phyloP scores from a whole-genome alignment of 2,113 vertebrate species.

The Psittacula cyanocephala region DNA sequence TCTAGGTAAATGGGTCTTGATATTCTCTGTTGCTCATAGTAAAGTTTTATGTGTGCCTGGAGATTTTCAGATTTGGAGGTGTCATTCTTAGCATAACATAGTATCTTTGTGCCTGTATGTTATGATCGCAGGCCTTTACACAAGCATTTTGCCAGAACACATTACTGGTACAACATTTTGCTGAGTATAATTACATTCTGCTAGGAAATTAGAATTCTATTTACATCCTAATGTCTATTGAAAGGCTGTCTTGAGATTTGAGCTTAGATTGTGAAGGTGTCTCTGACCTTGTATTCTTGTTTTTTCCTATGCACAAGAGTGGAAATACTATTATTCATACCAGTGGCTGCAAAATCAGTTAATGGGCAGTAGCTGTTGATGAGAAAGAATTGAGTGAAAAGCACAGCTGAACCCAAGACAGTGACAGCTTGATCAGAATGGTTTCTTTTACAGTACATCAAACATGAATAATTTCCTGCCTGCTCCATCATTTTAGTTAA shows the following conservation, averaged over 20 bases:
- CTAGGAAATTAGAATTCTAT: not conserved
- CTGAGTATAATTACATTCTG: slow-evolving; percentile 21
- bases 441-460: slow-evolving; percentile 20
- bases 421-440: not conserved
- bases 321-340: not conserved
- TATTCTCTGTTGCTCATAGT: not conserved
- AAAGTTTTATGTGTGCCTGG: not conserved
- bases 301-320: not conserved
- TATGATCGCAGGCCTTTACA: not conserved
- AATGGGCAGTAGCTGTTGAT: not conserved
- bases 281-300: not conserved
- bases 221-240: not conserved
- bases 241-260: slow-evolving; percentile 1
- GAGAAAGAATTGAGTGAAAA: not conserved
- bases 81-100: not conserved
- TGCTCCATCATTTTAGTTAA: slow-evolving; percentile 16
- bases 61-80: not conserved
- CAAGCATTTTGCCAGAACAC: not conserved
- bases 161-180: not conserved
- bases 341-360: slow-evolving; percentile 18
- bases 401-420: not conserved
- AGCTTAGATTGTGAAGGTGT: not conserved
- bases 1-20: not conserved
- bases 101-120: not conserved
- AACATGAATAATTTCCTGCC: slow-evolving; percentile 27